Conservation (phyloP, 53 echinoderm and acorn worm genomes). For the Antedon mediterranea region DNA sequence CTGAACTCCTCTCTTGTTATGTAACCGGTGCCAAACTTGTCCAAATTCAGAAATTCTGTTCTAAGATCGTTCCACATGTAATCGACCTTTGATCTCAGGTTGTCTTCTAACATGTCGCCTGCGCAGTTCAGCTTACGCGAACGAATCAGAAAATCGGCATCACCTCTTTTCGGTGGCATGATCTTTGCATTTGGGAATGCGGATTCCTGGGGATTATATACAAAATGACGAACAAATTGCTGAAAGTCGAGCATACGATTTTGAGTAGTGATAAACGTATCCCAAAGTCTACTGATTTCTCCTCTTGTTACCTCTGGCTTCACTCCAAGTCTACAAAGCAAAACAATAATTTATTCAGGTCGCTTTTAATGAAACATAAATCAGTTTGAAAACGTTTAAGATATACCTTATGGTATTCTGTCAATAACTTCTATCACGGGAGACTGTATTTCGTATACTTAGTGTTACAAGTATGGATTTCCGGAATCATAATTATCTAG, state of each 20-base stretch:
- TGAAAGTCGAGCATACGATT: slow-evolving; percentile 56
- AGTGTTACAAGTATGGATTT: too few species aligned
- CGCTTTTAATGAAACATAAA: too few species aligned
- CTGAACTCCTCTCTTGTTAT: slow-evolving; percentile 75
- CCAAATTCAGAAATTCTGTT: slow-evolving; percentile 70
- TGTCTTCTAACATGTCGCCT: slow-evolving; percentile 95
- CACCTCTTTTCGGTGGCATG: slow-evolving; percentile 84
- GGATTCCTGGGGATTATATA: slow-evolving; percentile 58
- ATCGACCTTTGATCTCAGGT: slow-evolving; percentile 94
- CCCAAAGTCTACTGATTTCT: slow-evolving; percentile 85
- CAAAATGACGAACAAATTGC: slow-evolving; percentile 87
- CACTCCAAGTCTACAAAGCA: slow-evolving; percentile 38
- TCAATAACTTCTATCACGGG: too few species aligned
- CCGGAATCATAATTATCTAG: too few species aligned
- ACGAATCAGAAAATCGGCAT: slow-evolving; percentile 83
- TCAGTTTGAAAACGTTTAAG: too few species aligned
- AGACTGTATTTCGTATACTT: too few species aligned
- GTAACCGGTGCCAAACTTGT: slow-evolving; percentile 63
- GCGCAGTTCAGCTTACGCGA: slow-evolving; percentile 97
- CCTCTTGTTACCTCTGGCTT: slow-evolving; percentile 77
- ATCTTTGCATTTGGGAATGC: slow-evolving; percentile 94
- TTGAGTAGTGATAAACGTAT: slow-evolving; percentile 68
- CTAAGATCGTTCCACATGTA: slow-evolving; percentile 94
- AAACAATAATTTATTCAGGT: neutral
- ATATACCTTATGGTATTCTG: too few species aligned